A percentile compares a stretch with the other conserved stretches of the same genome.
These are phyloP conservation scores for Drosophila cardini DNA, from an alignment of 1,140 invertebrate species.

Conservation along the genomic window DNA sequence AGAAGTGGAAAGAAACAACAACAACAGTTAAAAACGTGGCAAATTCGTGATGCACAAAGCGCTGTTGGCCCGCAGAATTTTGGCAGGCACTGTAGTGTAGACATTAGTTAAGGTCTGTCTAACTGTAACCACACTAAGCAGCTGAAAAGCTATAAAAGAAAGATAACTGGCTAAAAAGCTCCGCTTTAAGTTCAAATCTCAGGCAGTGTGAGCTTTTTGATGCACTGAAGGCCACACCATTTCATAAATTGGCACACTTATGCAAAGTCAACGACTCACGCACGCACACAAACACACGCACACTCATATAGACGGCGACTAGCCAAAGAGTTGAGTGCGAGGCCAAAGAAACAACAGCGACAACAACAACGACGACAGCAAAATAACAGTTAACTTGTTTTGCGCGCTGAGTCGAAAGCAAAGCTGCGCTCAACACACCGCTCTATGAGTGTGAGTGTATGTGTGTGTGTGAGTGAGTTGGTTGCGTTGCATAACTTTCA, in stretches of 20 bases:
- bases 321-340: slow-evolving; percentile 41
- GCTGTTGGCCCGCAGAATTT: slow-evolving; percentile 48
- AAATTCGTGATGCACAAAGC: slow-evolving; percentile 78
- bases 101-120: slow-evolving; percentile 34
- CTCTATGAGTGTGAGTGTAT: slow-evolving; percentile 30
- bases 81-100: slow-evolving; percentile 34
- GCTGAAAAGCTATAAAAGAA: neutral
- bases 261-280: slow-evolving; percentile 79
- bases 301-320: slow-evolving; percentile 39
- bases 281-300: slow-evolving; percentile 29
- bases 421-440: slow-evolving; percentile 58
- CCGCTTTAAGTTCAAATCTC: no score
- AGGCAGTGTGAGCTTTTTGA: slow-evolving; percentile 23
- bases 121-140: slow-evolving; percentile 6
- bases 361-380: no score
- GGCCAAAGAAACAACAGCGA: slow-evolving; percentile 48
- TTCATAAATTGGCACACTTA: slow-evolving; percentile 82
- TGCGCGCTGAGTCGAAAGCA: slow-evolving; percentile 61
- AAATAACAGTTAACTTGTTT: slow-evolving; percentile 79
- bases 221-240: slow-evolving; percentile 67
- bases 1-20: slow-evolving; percentile 6
- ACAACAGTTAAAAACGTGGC: slow-evolving; percentile 71
- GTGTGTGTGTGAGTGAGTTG: slow-evolving; percentile 43
- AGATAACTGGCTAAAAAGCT: neutral
- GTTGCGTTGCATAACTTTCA: slow-evolving; percentile 82